phyloP scores from a whole-genome alignment of 2,888 invertebrate species.

The Chouioia cunea region DNA sequence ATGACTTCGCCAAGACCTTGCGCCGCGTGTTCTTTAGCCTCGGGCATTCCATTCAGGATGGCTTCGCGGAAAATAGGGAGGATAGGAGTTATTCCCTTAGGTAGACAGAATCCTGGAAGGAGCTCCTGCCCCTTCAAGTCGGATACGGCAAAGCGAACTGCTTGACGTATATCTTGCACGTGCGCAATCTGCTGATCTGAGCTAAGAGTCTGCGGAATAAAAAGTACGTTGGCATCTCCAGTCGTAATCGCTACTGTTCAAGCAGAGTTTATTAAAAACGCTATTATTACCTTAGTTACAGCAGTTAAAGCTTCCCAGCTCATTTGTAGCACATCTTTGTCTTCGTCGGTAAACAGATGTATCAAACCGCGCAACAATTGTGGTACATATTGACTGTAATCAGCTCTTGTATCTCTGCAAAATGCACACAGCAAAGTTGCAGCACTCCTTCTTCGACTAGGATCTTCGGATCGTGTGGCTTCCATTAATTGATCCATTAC shows the following conservation, averaged over 20 bases:
- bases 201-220: constrained; percentile 77
- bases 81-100: constrained; percentile 94
- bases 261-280: background rate
- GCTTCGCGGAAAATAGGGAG: constrained; percentile 96
- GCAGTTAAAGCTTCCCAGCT: constrained; percentile 94
- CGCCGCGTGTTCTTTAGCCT: constrained; percentile 95
- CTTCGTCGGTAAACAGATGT: constrained; percentile 84
- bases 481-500: constrained; percentile 89
- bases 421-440: constrained; percentile 90
- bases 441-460: constrained; percentile 82
- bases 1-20: constrained; percentile 87
- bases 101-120: constrained; percentile 92
- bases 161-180: constrained; percentile 91
- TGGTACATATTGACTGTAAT: constrained; percentile 88
- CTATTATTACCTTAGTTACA: constrained; percentile 78
- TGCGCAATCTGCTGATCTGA: constrained; percentile 87
- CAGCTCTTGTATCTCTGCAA: constrained; percentile 89
- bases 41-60: constrained; percentile 93
- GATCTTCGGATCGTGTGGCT: constrained; percentile 76
- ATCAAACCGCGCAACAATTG: constrained; percentile 90
- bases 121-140: constrained; percentile 84
- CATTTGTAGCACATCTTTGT: constrained; percentile 85
- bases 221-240: too few species aligned
- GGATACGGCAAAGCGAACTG: constrained; percentile 89
- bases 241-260: too few species aligned